Evolutionary conservation across 2,797 vertebrate genomes (phyloP).

Genomic region (Danio aesculapii): DNA sequence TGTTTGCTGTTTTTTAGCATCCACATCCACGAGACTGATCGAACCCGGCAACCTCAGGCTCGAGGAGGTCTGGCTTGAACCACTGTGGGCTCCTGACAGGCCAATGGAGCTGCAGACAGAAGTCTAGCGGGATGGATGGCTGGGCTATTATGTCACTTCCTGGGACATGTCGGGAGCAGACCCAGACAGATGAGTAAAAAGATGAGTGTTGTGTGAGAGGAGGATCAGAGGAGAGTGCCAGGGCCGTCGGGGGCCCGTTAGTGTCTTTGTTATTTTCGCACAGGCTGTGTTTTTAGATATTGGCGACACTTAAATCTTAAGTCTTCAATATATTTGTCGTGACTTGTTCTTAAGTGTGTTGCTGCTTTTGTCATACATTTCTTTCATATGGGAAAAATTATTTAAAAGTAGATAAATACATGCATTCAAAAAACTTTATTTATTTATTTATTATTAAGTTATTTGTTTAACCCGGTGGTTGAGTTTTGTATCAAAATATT

Average conservation of each 20-base stretch:
- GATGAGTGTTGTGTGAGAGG: conserved; percentile 44
- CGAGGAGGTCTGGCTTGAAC: conserved; percentile 15
- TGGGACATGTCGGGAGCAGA: conserved; percentile 51
- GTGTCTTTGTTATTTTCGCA: not conserved
- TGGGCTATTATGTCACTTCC: conserved; percentile 59
- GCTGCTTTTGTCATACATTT: not conserved
- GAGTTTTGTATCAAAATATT: no score
- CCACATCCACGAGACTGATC: conserved; percentile 27
- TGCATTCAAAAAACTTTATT: no score
- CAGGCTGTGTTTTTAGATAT: not conserved
- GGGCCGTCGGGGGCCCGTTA: conserved; percentile 27
- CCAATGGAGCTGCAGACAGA: conserved; percentile 14
- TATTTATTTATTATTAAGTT: no score
- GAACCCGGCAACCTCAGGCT: conserved; percentile 43
- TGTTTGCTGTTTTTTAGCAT: conserved; percentile 46
- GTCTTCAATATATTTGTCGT: not conserved
- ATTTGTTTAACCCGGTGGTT: no score
- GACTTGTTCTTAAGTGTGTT: not conserved
- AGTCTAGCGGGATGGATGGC: conserved; percentile 38
- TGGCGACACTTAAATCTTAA: not conserved
- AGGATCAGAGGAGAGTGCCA: conserved; percentile 22
- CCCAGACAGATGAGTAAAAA: conserved; percentile 55
- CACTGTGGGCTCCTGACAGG: conserved; percentile 29
- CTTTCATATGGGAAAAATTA: no score
- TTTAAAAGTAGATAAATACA: no score